A percentile compares a stretch with the other conserved stretches of the same genome.
Evolutionary conservation across 1,140 invertebrate genomes (phyloP).

Genomic region (Drosophila tani): DNA sequence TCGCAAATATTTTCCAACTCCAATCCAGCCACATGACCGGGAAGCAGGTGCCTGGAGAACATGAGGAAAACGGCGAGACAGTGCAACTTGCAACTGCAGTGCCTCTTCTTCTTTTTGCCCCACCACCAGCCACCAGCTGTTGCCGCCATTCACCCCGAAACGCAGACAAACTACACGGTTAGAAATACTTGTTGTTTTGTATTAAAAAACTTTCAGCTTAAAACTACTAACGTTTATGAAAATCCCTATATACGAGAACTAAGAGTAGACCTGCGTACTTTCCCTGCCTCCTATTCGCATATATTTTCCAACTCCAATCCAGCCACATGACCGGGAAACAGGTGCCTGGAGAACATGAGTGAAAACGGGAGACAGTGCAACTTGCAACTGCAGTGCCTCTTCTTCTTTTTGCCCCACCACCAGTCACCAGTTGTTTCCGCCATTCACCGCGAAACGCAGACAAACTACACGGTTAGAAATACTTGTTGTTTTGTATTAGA

Average conservation of each 20-base stretch:
- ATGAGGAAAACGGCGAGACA: too few species aligned
- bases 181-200: too few species aligned
- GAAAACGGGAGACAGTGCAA: constrained; percentile 19
- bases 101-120: too few species aligned
- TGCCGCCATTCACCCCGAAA: too few species aligned
- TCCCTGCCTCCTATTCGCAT: constrained; percentile 14
- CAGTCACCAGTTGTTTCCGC: not conserved
- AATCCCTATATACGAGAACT: too few species aligned
- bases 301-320: constrained; percentile 60
- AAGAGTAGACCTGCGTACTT: constrained; percentile 6
- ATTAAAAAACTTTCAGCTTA: too few species aligned
- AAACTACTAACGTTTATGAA: too few species aligned
- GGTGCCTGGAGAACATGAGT: not conserved
- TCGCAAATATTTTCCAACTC: too few species aligned
- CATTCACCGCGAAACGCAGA: constrained; percentile 40
- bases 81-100: constrained; percentile 23
- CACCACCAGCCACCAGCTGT: too few species aligned
- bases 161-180: too few species aligned
- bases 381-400: constrained; percentile 37
- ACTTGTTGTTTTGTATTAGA: not conserved
- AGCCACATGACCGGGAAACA: constrained; percentile 75
- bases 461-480: constrained; percentile 9
- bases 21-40: too few species aligned
- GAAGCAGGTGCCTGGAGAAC: too few species aligned
- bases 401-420: constrained; percentile 19